Base-by-base conservation (phyloP, 2,888 invertebrate species). In the Calameuta pallipes region DNA sequence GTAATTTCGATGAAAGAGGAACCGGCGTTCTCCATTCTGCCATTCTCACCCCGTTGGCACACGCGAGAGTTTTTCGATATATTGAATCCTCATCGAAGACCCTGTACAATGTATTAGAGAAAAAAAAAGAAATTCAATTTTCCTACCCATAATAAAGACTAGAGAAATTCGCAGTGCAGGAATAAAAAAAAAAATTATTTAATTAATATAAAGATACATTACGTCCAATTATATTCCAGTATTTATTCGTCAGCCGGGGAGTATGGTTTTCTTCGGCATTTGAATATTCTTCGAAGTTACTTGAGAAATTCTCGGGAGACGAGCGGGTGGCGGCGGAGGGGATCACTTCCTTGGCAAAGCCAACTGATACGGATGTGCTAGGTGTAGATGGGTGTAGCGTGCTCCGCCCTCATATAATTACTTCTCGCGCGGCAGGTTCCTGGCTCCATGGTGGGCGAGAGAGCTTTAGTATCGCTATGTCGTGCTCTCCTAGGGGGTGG, bases 371-470 rank as follows among this genome's bases (percentile, higher is more conserved):
- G 83, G 80, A 83, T 81, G 80, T 77, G 81, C 79, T 78, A 80
- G 81, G 80, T 82, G 84, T 83, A 82, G 86, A 84, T 83, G 86
- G 84, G 82, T 82, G 76, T 88, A 83, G 87, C 88, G 86, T 88
- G 87, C 85, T 87, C 83, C 85, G 84, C 86, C 86, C 86, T 89
- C 88, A 87, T 89, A 87, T 90, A 90, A 90, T 90, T 90, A 89
- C 89, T 88, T 86, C 83, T 79, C 83, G 83, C 84, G 78, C 79
- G 80, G 79, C 82, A 75, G 74, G 36, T 71, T 71, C 56, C 78
- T 69, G 74, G 69, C 70, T 69, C 70, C 73, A 23, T 30, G 71
- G 74, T 68, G 75, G 41, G 71, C 36, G 69, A 73, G 71, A 36
- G 76, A 34, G 36, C 71, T 71, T 71, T 34, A 71, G 71, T 34